Percentiles rank a stretch among this genome's conserved stretches.
These are phyloP conservation scores for Drosophila hawaiiensis DNA, from an alignment of 2,888 invertebrate genomes.

Conservation along the genomic window DNA sequence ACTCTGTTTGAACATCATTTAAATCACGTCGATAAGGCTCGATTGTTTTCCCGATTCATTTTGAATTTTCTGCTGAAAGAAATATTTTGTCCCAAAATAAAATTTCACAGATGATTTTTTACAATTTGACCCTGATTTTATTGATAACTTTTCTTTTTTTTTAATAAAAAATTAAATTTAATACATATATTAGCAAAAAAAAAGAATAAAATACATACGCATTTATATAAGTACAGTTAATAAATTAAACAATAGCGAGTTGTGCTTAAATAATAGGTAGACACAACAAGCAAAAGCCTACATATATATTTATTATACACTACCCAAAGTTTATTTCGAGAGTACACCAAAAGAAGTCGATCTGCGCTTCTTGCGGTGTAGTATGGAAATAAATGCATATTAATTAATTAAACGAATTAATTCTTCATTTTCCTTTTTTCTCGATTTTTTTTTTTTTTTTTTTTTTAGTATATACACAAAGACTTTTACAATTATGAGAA, in stretches of 20 bases:
- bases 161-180: slow-evolving; percentile 67
- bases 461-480: slow-evolving; percentile 76
- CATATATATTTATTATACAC: slow-evolving; percentile 12
- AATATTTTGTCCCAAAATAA: background rate
- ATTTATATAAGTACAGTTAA: slow-evolving; percentile 83
- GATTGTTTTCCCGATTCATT: background rate
- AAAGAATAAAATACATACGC: slow-evolving; percentile 56
- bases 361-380: slow-evolving; percentile 70
- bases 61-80: background rate
- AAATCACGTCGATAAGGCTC: background rate
- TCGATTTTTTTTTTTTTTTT: slow-evolving; percentile 17
- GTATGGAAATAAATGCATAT: slow-evolving; percentile 75
- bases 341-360: slow-evolving; percentile 72
- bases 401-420: slow-evolving; percentile 50
- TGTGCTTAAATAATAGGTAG: slow-evolving; percentile 29
- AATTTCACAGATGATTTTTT: slow-evolving; percentile 25
- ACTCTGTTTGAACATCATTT: background rate
- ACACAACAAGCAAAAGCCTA: slow-evolving; percentile 19
- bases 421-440: slow-evolving; percentile 19
- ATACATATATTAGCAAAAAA: slow-evolving; percentile 67
- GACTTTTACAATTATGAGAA: slow-evolving; percentile 48
- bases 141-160: slow-evolving; percentile 54
- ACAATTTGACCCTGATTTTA: slow-evolving; percentile 64
- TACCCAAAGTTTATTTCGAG: slow-evolving; percentile 64
- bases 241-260: slow-evolving; percentile 78